Percentiles rank a stretch among this genome's conserved stretches.
Conservation (phyloP, 2,888 invertebrate genomes). For the Diplazon laetatorius region DNA sequence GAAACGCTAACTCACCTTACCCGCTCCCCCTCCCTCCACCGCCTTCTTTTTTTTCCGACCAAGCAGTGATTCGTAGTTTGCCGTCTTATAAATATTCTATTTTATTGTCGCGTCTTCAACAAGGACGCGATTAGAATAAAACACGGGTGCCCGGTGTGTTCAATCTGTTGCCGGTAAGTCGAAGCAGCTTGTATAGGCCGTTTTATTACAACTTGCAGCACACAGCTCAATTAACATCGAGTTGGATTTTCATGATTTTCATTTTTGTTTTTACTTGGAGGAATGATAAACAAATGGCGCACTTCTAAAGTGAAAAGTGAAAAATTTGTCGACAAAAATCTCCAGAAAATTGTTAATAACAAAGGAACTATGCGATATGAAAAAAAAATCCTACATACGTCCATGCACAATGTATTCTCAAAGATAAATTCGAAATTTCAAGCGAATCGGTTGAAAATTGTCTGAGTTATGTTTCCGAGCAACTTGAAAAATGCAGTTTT, state of each 20-base stretch:
- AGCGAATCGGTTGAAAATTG: no score
- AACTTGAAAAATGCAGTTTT: no score
- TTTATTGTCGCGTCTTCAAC: conserved; percentile 38
- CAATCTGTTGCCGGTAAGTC: conserved; percentile 37
- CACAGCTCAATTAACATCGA: background rate
- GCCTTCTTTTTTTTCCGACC: background rate
- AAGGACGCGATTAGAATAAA: conserved; percentile 39
- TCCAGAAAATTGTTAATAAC: no score
- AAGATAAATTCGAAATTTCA: no score
- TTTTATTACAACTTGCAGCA: background rate
- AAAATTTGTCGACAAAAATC: background rate
- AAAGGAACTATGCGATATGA: no score
- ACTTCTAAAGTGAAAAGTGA: background rate
- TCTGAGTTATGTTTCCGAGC: no score
- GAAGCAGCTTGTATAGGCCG: background rate
- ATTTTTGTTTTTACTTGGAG: background rate
- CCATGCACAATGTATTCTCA: no score
- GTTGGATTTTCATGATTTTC: no score
- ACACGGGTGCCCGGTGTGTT: conserved; percentile 19
- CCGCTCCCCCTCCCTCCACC: background rate
- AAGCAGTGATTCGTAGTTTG: conserved; percentile 21
- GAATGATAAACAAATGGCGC: no score
- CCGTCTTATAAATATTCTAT: conserved; percentile 58
- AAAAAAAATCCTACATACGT: no score
- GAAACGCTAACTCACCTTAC: conserved; percentile 43